Percentiles rank a stretch among this genome's conserved stretches.
phyloP scores from a whole-genome alignment of 1,140 invertebrate species.

The Drosophila repleta region DNA sequence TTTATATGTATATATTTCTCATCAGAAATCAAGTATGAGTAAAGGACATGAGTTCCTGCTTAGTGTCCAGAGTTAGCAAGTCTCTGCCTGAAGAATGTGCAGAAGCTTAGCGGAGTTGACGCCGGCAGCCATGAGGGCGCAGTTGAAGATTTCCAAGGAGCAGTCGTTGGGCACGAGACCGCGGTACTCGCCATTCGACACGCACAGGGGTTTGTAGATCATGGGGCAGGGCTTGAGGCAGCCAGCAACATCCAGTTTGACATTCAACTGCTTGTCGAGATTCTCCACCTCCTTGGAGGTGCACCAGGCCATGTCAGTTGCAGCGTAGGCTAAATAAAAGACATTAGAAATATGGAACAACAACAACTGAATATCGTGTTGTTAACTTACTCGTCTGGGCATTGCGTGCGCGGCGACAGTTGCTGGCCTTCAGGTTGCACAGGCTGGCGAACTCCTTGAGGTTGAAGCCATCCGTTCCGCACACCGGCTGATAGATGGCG shows the following conservation, averaged over 20 bases:
- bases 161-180: conserved; percentile 63
- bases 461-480: conserved; percentile 66
- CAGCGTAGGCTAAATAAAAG: conserved; percentile 44
- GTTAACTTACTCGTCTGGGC: conserved; percentile 48
- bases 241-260: conserved; percentile 49
- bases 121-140: conserved; percentile 51
- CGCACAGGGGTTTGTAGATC: conserved; percentile 77
- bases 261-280: conserved; percentile 54
- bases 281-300: conserved; percentile 64
- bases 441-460: conserved; percentile 69
- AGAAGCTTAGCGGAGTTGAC: conserved; percentile 35
- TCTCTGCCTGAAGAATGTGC: conserved; percentile 46
- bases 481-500: conserved; percentile 63
- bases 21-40: background rate
- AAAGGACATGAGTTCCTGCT: background rate
- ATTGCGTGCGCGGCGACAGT: conserved; percentile 66
- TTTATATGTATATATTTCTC: background rate
- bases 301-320: conserved; percentile 73
- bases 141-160: conserved; percentile 65
- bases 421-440: conserved; percentile 64
- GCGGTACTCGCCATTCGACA: conserved; percentile 75
- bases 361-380: background rate
- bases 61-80: conserved; percentile 34
- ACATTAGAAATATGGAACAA: background rate
- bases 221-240: conserved; percentile 77